A percentile compares a stretch with the other conserved stretches of the same genome.
Evolutionary conservation across 2,888 invertebrate genomes (phyloP).

Genomic region (Hedya salicella): DNA sequence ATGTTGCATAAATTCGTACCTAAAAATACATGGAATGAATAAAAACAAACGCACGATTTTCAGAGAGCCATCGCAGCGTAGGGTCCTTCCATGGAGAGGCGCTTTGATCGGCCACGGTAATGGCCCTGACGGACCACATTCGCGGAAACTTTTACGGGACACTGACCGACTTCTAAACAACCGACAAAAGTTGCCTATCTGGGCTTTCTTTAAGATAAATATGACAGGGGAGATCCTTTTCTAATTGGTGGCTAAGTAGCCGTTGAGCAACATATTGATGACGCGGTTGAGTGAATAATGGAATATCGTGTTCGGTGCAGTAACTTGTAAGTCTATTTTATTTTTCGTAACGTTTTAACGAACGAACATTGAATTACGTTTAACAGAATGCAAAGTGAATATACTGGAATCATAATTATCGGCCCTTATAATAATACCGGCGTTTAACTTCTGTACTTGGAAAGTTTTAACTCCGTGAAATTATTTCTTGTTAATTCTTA

Average conservation of each 20-base stretch:
- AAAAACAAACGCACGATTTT: conserved; percentile 66
- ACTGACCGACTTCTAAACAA: conserved; percentile 76
- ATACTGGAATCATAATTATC: not conserved
- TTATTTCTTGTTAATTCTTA: conserved; percentile 2
- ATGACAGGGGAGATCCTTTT: conserved; percentile 22
- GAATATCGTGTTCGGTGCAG: not conserved
- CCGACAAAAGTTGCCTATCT: conserved; percentile 65
- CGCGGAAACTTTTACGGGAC: conserved; percentile 81
- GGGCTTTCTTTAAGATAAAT: conserved; percentile 59
- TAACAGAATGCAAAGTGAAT: not conserved
- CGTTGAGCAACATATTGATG: not conserved
- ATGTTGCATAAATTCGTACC: not conserved
- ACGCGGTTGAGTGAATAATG: conserved; percentile 4
- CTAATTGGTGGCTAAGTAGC: conserved; percentile 24
- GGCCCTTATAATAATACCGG: not conserved
- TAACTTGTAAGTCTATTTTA: not conserved
- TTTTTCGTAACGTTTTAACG: not conserved
- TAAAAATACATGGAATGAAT: conserved; percentile 46
- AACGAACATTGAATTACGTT: not conserved
- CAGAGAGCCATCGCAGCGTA: conserved; percentile 59
- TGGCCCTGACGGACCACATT: conserved; percentile 68
- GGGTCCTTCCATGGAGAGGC: conserved; percentile 60
- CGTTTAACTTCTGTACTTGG: not conserved
- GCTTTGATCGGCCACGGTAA: conserved; percentile 77
- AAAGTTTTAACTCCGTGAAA: not conserved